These are phyloP conservation scores for Aphidius gifuensis DNA, from an alignment of 1,140 invertebrate genomes.

Conservation along the genomic window DNA sequence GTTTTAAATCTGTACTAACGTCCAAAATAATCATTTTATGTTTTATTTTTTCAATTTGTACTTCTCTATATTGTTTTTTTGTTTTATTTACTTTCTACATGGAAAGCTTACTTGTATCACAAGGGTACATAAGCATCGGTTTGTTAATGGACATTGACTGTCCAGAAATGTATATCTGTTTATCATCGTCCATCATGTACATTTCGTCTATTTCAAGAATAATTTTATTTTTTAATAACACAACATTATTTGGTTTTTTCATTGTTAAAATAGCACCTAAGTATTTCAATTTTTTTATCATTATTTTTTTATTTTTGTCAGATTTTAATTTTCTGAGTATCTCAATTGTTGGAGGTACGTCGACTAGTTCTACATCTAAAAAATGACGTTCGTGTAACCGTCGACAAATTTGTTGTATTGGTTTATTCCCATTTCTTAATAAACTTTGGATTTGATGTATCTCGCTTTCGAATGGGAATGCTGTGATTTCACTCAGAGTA, in stretches of 20 bases:
- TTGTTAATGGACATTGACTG: background rate
- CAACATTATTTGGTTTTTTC: background rate
- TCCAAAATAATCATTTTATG: constrained; percentile 7
- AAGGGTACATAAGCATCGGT: constrained; percentile 3
- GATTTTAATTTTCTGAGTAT: background rate
- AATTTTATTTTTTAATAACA: constrained; percentile 1
- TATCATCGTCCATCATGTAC: background rate
- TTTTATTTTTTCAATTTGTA: background rate
- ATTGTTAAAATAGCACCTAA: background rate
- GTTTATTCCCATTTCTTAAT: constrained; percentile 8
- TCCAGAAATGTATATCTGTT: background rate
- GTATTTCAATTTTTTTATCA: constrained; percentile 1
- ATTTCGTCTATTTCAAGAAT: constrained; percentile 3
- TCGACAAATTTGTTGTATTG: constrained; percentile 17
- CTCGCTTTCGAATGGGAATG: constrained; percentile 19
- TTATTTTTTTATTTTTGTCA: background rate
- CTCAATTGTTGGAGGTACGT: background rate
- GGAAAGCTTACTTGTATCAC: background rate
- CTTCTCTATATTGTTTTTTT: background rate
- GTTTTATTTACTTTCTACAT: constrained; percentile 6
- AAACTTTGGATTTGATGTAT: too few species aligned
- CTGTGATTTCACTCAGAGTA: constrained; percentile 19
- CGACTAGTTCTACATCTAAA: background rate
- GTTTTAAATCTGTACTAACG: background rate
- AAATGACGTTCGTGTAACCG: constrained; percentile 14